phyloP scores from a whole-genome alignment of 2,888 invertebrate genomes.

The Stenchaetothrips biformis region DNA sequence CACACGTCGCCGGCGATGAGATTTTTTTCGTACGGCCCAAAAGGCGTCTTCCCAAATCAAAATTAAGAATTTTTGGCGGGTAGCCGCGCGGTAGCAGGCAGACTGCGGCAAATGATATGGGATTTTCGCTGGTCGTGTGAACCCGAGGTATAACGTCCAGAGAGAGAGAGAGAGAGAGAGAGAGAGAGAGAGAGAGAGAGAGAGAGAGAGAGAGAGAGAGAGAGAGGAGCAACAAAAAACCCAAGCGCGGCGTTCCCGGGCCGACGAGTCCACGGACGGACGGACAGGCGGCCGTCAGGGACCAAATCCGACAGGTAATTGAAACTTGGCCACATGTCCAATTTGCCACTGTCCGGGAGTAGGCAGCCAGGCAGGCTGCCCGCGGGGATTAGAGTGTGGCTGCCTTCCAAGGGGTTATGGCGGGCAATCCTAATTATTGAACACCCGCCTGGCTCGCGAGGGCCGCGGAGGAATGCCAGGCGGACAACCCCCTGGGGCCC shows the following conservation, averaged over 20 bases:
- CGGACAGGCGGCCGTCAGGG: background rate
- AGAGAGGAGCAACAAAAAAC: background rate
- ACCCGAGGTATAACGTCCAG: too few relatives aligned
- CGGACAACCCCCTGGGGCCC: too few relatives aligned
- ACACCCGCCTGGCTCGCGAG: too few relatives aligned
- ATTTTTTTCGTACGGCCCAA: too few relatives aligned
- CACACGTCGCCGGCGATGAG: background rate
- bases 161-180: background rate
- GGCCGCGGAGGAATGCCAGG: too few relatives aligned
- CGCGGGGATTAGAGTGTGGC: too few relatives aligned
- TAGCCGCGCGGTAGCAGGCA: background rate
- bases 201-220: too few relatives aligned
- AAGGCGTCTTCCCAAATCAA: background rate
- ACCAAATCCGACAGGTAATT: conserved; percentile 22
- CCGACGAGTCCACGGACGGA: background rate
- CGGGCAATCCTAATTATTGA: too few relatives aligned
- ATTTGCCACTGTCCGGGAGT: conserved; percentile 22
- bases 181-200: too few relatives aligned
- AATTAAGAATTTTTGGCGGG: background rate
- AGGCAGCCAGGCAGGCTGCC: background rate
- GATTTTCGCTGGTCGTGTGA: background rate
- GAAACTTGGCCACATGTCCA: conserved; percentile 19
- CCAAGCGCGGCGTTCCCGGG: background rate
- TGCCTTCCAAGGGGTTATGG: too few relatives aligned
- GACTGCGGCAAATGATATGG: background rate